Conservation (phyloP, 1,140 invertebrate species). For the Papilio glaucus region DNA sequence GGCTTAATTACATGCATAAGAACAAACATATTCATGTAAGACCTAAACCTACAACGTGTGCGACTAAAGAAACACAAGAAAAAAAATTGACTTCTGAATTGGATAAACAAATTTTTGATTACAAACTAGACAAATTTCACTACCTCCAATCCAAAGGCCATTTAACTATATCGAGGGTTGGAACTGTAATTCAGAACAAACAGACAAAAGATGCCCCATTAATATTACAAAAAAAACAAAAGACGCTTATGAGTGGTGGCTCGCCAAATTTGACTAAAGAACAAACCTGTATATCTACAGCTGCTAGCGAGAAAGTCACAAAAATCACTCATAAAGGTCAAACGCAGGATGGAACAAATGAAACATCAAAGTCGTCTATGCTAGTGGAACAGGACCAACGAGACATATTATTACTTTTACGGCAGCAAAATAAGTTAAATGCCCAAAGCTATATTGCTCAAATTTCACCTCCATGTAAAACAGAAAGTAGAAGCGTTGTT, state of each 20-base stretch:
- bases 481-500: slow-evolving; percentile 3
- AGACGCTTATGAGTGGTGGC: background rate
- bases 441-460: slow-evolving; percentile 19
- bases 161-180: slow-evolving; percentile 48
- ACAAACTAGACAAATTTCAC: slow-evolving; percentile 44
- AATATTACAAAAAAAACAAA: slow-evolving; percentile 31
- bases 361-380: slow-evolving; percentile 38
- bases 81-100: slow-evolving; percentile 36
- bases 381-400: slow-evolving; percentile 61
- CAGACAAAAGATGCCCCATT: slow-evolving; percentile 3
- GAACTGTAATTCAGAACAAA: slow-evolving; percentile 37
- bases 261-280: slow-evolving; percentile 23
- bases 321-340: background rate
- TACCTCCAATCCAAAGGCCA: slow-evolving; percentile 49
- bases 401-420: slow-evolving; percentile 58
- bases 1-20: slow-evolving; percentile 75
- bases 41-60: slow-evolving; percentile 43
- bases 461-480: slow-evolving; percentile 13
- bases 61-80: slow-evolving; percentile 38
- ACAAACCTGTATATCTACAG: background rate
- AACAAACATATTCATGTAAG: slow-evolving; percentile 62
- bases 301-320: background rate
- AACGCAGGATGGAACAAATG: background rate
- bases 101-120: slow-evolving; percentile 35
- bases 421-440: slow-evolving; percentile 60